phyloP scores from a whole-genome alignment of 1,140 invertebrate genomes.

The Trachymyrmex cornetzi region DNA sequence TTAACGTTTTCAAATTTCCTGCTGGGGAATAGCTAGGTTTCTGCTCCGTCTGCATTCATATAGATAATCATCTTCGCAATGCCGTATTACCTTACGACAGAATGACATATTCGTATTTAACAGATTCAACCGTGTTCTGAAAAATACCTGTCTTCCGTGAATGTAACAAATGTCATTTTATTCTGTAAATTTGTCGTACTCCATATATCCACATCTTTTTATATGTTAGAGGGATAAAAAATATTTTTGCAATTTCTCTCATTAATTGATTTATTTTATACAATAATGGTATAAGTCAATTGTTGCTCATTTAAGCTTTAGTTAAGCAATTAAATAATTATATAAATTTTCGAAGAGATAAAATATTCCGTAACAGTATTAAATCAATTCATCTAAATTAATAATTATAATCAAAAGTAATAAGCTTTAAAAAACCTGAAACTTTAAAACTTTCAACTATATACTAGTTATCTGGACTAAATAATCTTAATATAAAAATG shows the following conservation, averaged over 20 bases:
- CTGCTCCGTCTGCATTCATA: not conserved
- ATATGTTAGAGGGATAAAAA: not conserved
- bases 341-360: not conserved
- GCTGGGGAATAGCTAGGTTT: not conserved
- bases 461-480: not conserved
- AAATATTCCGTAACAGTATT: not conserved
- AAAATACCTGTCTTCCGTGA: not conserved
- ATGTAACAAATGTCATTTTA: not conserved
- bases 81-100: constrained; percentile 22
- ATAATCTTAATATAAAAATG: not conserved
- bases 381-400: not conserved
- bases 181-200: not conserved
- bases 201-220: not conserved
- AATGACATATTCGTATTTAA: constrained; percentile 10
- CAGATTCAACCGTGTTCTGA: not conserved
- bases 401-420: constrained; percentile 5
- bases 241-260: not conserved
- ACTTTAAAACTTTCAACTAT: not conserved
- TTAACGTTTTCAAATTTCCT: constrained; percentile 45
- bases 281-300: not conserved
- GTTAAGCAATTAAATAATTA: not conserved
- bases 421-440: not conserved
- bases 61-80: not conserved
- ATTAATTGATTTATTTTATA: not conserved
- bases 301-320: not conserved